Base-by-base conservation (phyloP, 2,888 invertebrate genomes). In the Sinelater perroti region DNA sequence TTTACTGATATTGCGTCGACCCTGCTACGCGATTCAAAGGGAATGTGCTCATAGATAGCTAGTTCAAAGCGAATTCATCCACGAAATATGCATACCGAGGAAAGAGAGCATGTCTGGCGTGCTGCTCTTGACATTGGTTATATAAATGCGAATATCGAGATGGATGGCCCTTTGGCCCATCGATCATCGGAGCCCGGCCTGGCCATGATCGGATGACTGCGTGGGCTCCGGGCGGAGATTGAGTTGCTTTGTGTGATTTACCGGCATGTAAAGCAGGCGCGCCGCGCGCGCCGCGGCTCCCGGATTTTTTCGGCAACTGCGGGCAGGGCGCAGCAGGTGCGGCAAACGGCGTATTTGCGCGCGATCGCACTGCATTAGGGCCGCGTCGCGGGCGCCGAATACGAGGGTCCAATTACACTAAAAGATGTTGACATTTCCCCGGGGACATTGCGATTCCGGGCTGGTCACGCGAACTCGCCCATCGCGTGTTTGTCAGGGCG, bases 171-270 rank as follows among this genome's bases (percentile, higher is more conserved):
- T 68, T 69, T 68, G 68, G 70, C 63, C 70, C 72, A 75, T 75
- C 74, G 72, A 75, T 75, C 75, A 75, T 74, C 71, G 70, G 20
- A 61, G 70, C 70, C 72, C 71, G 71, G 72, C 68, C 74, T 75
- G 75, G 67, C 66, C 66, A 63, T 73, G 75, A 75, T 72, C 70
- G 72, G 60, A 64, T 65, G 56, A 63, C 61, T 67, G 56, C 58
- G 61, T 64, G 56, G 64, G 59, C 58, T 57, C 49, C 52, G 61
- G 63, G 62, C 62, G 58, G 61, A 64, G 61, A 62, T 64, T 58
- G 61, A 55, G 62, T 64, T 59, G 58, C 54, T 58, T 51, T 55
- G 46, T 64, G 60, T 67, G 67, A 68, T 68, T 67, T 65, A 67
- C 63, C 56, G 16, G 36, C 33, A 40, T 40, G 40, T 40, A 40